Conservation (phyloP, 2,888 invertebrate genomes). For the Leptarthrus brevirostris region DNA sequence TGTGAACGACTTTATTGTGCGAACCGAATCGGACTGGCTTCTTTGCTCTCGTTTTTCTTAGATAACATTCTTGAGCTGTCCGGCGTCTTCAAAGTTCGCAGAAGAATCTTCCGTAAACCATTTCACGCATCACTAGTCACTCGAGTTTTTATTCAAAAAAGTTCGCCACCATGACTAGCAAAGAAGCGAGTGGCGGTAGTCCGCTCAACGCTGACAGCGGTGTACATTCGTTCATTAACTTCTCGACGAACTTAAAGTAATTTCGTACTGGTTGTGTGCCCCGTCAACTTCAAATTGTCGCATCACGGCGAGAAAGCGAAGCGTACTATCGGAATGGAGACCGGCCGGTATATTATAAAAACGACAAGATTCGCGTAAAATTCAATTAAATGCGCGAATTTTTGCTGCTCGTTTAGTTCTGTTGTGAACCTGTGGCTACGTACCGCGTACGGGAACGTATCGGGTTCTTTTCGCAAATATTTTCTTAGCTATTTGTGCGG, state of each 20-base stretch:
- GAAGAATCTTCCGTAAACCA: not conserved
- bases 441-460: too few species aligned
- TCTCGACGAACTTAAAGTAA: not conserved
- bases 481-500: not conserved
- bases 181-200: not conserved
- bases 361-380: not conserved
- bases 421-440: not conserved
- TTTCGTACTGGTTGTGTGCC: not conserved
- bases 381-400: not conserved
- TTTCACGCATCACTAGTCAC: conserved; percentile 1
- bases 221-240: not conserved
- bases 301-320: not conserved
- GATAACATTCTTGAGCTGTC: not conserved
- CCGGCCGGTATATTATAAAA: too few species aligned
- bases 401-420: not conserved
- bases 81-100: not conserved
- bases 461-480: not conserved
- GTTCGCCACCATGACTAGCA: not conserved
- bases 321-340: not conserved
- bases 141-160: not conserved
- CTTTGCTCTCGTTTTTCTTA: not conserved
- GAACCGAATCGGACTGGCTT: not conserved
- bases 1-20: not conserved
- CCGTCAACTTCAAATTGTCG: not conserved
- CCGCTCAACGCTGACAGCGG: not conserved